Evolutionary conservation across 2,888 invertebrate genomes (phyloP).

Genomic region (Tuberolachnus salignus): DNA sequence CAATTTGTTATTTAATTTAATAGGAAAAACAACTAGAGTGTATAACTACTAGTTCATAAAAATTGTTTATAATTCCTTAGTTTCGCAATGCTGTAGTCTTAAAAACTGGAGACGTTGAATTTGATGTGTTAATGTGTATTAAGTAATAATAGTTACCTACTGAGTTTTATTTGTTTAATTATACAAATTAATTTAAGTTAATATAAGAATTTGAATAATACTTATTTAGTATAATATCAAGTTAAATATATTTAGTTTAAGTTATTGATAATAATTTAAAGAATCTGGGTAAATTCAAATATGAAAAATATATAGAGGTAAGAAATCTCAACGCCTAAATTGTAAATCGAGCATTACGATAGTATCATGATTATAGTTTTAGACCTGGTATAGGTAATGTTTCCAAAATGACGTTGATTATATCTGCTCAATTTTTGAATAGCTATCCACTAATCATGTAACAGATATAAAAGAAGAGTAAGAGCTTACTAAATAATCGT

Average conservation of each 20-base stretch:
- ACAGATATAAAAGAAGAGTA: constrained; percentile 53
- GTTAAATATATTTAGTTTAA: constrained; percentile 9
- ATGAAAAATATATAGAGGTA: constrained; percentile 34
- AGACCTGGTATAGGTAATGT: constrained; percentile 35
- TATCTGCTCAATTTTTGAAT: constrained; percentile 57
- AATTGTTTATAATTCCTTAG: neutral
- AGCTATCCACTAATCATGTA: constrained; percentile 55
- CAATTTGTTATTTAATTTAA: neutral
- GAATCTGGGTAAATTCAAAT: neutral
- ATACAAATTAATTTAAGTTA: constrained; percentile 27
- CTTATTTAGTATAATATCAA: neutral
- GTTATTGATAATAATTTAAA: neutral
- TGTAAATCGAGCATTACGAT: constrained; percentile 18
- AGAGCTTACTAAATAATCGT: constrained; percentile 56
- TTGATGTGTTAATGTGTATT: constrained; percentile 9
- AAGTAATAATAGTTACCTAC: neutral
- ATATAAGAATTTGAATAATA: constrained; percentile 12
- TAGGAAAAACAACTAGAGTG: neutral
- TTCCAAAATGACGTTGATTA: constrained; percentile 49
- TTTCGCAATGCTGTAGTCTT: neutral
- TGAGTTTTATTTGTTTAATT: neutral
- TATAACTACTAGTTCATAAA: neutral
- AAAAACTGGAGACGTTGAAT: constrained; percentile 45
- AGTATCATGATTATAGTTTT: constrained; percentile 31
- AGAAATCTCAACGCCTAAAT: constrained; percentile 2